These are phyloP conservation scores for Nesidiocoris tenuis DNA, from an alignment of 2,888 invertebrate species.

Conservation along the genomic window DNA sequence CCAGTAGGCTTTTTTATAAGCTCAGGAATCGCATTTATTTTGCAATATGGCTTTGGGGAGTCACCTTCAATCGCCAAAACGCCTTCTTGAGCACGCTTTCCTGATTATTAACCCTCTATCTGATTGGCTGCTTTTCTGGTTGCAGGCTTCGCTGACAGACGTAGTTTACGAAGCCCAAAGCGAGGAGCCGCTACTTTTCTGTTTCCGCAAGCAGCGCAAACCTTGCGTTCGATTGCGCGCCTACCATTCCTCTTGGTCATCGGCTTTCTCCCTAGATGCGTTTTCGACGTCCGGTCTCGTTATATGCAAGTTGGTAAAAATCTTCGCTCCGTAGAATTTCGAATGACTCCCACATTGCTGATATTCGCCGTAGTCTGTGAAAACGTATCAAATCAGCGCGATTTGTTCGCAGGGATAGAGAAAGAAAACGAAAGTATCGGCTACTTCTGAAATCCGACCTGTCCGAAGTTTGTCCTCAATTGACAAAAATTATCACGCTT, in stretches of 20 bases:
- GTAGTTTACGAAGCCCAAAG: conserved; percentile 61
- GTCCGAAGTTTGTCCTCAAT: conserved; percentile 69
- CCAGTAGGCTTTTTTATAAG: no score
- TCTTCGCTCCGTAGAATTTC: neutral
- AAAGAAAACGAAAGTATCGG: conserved; percentile 70
- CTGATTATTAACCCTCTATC: no score
- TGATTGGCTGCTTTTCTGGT: conserved; percentile 45
- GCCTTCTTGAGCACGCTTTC: no score
- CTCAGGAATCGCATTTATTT: conserved; percentile 9
- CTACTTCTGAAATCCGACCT: conserved; percentile 70
- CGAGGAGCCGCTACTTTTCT: conserved; percentile 70
- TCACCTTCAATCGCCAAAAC: no score
- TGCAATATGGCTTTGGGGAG: no score
- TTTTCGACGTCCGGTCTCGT: conserved; percentile 75
- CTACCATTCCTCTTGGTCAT: conserved; percentile 67
- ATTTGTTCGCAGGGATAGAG: conserved; percentile 68
- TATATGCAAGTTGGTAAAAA: conserved; percentile 53
- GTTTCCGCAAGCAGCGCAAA: conserved; percentile 60
- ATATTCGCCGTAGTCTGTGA: no score
- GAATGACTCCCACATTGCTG: no score
- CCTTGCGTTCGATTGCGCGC: conserved; percentile 60
- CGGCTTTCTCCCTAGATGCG: conserved; percentile 66
- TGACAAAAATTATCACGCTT: conserved; percentile 77
- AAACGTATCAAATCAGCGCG: no score
- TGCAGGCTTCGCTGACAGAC: conserved; percentile 65